phyloP scores from a whole-genome alignment of 2,888 invertebrate genomes.

The Diplolepis rosae region DNA sequence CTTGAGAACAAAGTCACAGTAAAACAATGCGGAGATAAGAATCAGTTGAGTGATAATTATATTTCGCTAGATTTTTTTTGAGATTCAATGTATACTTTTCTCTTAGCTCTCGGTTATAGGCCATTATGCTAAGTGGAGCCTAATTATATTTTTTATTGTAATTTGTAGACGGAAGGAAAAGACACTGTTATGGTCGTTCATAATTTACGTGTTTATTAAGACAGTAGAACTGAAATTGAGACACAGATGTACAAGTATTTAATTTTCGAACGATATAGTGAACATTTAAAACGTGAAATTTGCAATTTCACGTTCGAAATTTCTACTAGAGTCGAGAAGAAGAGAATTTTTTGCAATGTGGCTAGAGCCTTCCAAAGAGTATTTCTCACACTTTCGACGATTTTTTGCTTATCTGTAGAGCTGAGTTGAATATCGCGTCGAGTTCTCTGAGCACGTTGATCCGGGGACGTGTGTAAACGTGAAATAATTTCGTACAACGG shows the following conservation, averaged over 20 bases:
- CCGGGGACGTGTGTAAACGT: slow-evolving; percentile 18
- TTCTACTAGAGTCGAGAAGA: neutral
- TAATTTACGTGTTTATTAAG: neutral
- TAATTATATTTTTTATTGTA: slow-evolving; percentile 42
- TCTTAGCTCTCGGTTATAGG: slow-evolving; percentile 19
- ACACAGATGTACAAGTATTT: neutral
- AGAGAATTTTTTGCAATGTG: neutral
- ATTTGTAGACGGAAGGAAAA: neutral
- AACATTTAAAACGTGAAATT: neutral
- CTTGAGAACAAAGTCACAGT: neutral
- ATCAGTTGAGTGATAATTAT: slow-evolving; percentile 28
- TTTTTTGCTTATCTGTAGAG: slow-evolving; percentile 30
- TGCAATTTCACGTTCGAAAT: neutral
- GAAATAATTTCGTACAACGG: slow-evolving; percentile 42
- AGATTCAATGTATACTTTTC: slow-evolving; percentile 16
- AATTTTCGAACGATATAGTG: too few species aligned
- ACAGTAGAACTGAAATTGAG: neutral
- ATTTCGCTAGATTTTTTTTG: slow-evolving; percentile 13
- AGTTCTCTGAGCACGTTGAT: slow-evolving; percentile 22
- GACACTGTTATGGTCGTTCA: neutral
- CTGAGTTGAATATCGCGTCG: slow-evolving; percentile 11
- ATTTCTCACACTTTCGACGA: slow-evolving; percentile 32
- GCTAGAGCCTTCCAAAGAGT: neutral
- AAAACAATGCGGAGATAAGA: slow-evolving; percentile 19
- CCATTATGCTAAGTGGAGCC: slow-evolving; percentile 51